Evolutionary conservation across 2,888 invertebrate species (phyloP).

Genomic region (Sarcophaga subvicina): DNA sequence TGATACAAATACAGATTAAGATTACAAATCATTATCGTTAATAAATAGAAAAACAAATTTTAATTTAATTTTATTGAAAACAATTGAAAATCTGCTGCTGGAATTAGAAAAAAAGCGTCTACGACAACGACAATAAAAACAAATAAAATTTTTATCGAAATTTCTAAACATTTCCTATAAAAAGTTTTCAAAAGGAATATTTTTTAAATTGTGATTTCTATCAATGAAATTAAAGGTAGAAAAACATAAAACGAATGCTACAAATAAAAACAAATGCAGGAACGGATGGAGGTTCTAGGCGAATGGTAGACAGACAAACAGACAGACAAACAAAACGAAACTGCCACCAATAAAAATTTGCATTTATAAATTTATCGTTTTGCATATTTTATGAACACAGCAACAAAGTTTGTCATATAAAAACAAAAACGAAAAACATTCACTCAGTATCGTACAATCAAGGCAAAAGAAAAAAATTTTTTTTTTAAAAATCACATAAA

Average conservation of each 20-base stretch:
- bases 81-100: not conserved
- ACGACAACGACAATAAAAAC: no score
- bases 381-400: constrained; percentile 69
- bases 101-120: not conserved
- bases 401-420: constrained; percentile 67
- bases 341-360: constrained; percentile 75
- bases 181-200: not conserved
- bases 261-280: no score
- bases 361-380: constrained; percentile 78
- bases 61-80: constrained; percentile 36
- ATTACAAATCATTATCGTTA: constrained; percentile 41
- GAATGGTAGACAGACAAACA: not conserved
- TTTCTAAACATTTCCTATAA: not conserved
- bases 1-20: not conserved
- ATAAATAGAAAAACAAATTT: not conserved
- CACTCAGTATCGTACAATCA: no score
- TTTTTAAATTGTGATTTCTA: not conserved
- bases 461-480: not conserved
- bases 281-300: not conserved
- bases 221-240: constrained; percentile 7
- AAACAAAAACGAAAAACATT: constrained; percentile 42
- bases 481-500: not conserved
- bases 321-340: constrained; percentile 64
- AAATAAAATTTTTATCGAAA: constrained; percentile 17
- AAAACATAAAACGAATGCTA: not conserved